Base-by-base conservation (phyloP, 2,113 vertebrate species). In the Deroptyus accipitrinus region DNA sequence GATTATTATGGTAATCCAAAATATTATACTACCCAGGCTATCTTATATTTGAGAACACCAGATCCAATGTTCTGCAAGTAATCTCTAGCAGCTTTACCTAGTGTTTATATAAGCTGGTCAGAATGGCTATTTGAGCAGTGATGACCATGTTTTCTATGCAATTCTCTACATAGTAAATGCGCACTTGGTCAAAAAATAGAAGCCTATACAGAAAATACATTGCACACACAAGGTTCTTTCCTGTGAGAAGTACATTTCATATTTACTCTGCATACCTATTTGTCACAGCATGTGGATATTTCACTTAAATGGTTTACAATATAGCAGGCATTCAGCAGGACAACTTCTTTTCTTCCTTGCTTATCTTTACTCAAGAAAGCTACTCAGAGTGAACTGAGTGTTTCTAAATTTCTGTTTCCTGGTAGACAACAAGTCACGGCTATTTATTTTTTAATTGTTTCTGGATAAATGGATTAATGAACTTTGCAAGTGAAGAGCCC, bases 1-100 rank as follows among this genome's bases (percentile, higher is more conserved):
- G 99, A 99, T 99, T 99, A 99, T 97, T 97, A 94, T 94, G 97
- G 97, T 99, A 99, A 99, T 99, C 98, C 98, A 97, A 99, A 99
- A 99, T 98, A 98, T 98, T 99, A 99, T 98, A 94, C 98, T 97
- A 97, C 94, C 97, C 94, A 92, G 97, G 97, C 96, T 98, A 98
- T 97, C 97, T 98, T 98, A 97, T 95, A 98, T 98, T 98, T 98
- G 97, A 98, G 97, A 97, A 98, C 98, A 99, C 98, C 98, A 98
- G 97, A 98, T 98, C 95, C 97, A 98, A 93, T 95, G 96, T 97
- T 98, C 98, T 98, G 96, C 96, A 93, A 93, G 89, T 98, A 98
- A 99, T 98, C 98, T 98, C 94, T 90, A 94, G 86, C 95, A 97
- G 97, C 94, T 98, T 97, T 97, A 96, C 86, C 95, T 92, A 67